phyloP scores from a whole-genome alignment of 1,140 invertebrate genomes.

The Stenopsyche tienmushanensis region DNA sequence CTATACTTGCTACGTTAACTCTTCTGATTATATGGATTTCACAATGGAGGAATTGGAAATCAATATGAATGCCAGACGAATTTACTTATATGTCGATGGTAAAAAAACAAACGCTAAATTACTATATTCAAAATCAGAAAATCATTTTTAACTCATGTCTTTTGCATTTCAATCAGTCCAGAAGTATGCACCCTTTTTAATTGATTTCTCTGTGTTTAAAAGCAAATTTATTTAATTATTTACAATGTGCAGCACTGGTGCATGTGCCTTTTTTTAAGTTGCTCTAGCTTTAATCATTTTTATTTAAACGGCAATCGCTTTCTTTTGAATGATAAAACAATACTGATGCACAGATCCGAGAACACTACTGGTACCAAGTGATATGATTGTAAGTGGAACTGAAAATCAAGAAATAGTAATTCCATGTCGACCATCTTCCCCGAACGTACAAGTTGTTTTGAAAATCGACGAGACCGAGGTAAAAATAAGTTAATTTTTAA shows the following conservation, averaged over 20 bases:
- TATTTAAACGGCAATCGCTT: too few species aligned
- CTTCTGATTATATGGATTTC: slow-evolving; percentile 44
- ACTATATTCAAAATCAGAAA: too few species aligned
- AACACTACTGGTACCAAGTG: slow-evolving; percentile 55
- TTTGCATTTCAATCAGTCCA: too few species aligned
- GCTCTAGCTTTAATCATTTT: slow-evolving; percentile 25
- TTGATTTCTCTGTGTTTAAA: too few species aligned
- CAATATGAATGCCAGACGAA: slow-evolving; percentile 51
- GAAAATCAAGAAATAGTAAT: slow-evolving; percentile 55
- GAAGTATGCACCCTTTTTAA: too few species aligned
- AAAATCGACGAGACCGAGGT: slow-evolving; percentile 44
- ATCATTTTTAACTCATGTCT: too few species aligned
- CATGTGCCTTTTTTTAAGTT: too few species aligned
- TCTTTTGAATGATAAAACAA: too few species aligned
- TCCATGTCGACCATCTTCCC: slow-evolving; percentile 69
- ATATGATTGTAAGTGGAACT: slow-evolving; percentile 47
- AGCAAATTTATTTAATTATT: too few species aligned
- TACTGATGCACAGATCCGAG: slow-evolving; percentile 51
- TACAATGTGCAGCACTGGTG: too few species aligned
- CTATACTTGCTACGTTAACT: slow-evolving; percentile 59
- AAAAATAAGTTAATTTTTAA: background rate
- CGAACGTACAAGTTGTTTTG: slow-evolving; percentile 58
- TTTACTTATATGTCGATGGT: slow-evolving; percentile 70
- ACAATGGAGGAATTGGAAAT: slow-evolving; percentile 49
- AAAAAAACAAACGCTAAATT: slow-evolving; percentile 41